Conservation (phyloP, 2,113 vertebrate species). For the Chaenocephalus aceratus region DNA sequence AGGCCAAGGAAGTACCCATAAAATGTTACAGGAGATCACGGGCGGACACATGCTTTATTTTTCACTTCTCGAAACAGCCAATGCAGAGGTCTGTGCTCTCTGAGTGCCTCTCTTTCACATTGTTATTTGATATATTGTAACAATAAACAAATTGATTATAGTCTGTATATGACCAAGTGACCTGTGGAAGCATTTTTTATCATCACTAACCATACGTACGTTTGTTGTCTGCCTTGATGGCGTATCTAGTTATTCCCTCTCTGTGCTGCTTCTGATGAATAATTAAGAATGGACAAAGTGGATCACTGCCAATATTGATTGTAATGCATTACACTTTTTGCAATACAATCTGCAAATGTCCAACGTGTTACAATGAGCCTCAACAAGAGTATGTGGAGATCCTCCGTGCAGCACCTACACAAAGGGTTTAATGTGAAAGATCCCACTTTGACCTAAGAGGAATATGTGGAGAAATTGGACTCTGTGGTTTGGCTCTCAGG, state of each 20-base stretch:
- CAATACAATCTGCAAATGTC: constrained; percentile 28
- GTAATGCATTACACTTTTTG: constrained; percentile 35
- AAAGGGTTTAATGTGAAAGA: constrained; percentile 50
- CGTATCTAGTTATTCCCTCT: constrained; percentile 6
- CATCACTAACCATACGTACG: background rate
- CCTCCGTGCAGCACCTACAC: constrained; percentile 29
- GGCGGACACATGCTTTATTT: too few relatives aligned
- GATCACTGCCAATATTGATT: constrained; percentile 53
- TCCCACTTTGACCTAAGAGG: constrained; percentile 46
- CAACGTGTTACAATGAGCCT: constrained; percentile 14
- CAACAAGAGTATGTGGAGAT: constrained; percentile 13
- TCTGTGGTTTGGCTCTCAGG: constrained; percentile 51
- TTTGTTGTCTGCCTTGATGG: constrained; percentile 7
- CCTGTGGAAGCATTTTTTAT: background rate
- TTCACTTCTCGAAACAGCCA: too few relatives aligned
- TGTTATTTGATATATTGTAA: background rate
- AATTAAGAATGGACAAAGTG: constrained; percentile 60
- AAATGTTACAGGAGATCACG: too few relatives aligned
- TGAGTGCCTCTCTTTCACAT: background rate
- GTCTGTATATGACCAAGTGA: background rate
- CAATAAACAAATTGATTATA: background rate
- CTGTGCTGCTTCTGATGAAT: constrained; percentile 46
- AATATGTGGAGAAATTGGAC: constrained; percentile 56
- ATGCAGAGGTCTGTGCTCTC: too few relatives aligned
- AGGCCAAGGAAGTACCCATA: too few relatives aligned